A percentile compares a stretch with the other conserved stretches of the same genome.
phyloP scores from a whole-genome alignment of 2,113 vertebrate species.

The Cairina moschata region DNA sequence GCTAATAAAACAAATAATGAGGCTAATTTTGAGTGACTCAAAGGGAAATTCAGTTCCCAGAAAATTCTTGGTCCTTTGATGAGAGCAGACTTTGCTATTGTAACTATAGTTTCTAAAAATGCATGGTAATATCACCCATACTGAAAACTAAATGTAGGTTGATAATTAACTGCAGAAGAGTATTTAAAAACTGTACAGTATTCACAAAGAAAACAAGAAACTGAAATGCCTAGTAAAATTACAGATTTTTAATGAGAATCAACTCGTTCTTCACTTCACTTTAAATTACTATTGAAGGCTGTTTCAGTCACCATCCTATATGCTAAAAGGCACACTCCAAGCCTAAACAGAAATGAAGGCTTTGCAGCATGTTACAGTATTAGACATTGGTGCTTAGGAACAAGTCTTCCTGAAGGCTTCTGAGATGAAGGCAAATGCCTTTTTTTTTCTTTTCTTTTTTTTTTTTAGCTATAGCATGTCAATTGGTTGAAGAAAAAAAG shows the following conservation, averaged over 20 bases:
- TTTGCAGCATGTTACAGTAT: background rate
- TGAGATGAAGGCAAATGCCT: background rate
- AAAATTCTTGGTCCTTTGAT: background rate
- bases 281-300: conserved; percentile 12
- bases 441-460: background rate
- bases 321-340: background rate
- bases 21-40: background rate
- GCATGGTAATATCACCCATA: too few species aligned
- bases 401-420: background rate
- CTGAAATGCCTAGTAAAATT: conserved; percentile 3
- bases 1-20: background rate
- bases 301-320: background rate
- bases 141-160: background rate
- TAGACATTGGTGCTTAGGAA: background rate
- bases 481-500: background rate
- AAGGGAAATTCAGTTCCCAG: conserved; percentile 17
- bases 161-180: conserved; percentile 9
- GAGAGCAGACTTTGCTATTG: accelerated
- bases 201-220: conserved; percentile 8
- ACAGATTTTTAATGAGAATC: background rate
- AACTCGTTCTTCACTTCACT: background rate
- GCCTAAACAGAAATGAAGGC: conserved; percentile 41
- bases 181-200: background rate
- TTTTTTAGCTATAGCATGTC: background rate
- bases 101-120: background rate